Evolutionary conservation across 2,113 vertebrate genomes (phyloP), one percentile per base, ranked within the genome.

Genomic region (Gobiocypris rarus): DNA sequence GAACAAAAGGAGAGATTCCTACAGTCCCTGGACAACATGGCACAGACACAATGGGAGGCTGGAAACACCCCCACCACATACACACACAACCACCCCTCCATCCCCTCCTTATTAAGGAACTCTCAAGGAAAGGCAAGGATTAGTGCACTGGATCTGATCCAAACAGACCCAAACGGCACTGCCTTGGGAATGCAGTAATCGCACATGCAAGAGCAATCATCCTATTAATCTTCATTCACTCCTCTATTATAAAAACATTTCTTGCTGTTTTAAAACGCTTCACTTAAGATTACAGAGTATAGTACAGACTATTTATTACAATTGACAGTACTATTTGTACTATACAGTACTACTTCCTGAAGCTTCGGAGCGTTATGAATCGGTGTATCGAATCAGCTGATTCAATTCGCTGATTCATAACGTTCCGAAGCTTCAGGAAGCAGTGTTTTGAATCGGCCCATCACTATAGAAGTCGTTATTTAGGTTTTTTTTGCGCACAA

Each of bases 1-100:
- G 80, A 85, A 90, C 88, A 87, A 87, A 88, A 83, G 61, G 43
- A 45, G 79, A 92, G 81, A 92, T 90, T 91, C 85, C 83, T 84
- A 56, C 48, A 67, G 85, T 52, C 56, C 45, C 65, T 31, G 61
- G 85, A 52, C 56, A 85, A 82, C 90, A 89, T 83, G 85, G 85
- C 77, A 86, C 58, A 83, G 65, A 81, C 79, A 81, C 79, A 81
- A 81, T 52, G 28, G 61, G 48, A 56, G 65, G 28, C 45, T 81
- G 79, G 63, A 56, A 54, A 41, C 43, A 70, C 63, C 45, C 77
- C 19, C 54, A 83, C 41, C 31, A 50, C 85, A 59, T n/a, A 50
- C 58, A 85, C 75, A 81, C 85, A 31, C 31, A 81, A 22, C 59
- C 56, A 81, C 65, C 54, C 75, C 65, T 56, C 59, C 74, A 17